Evolutionary conservation across 2,113 vertebrate genomes (phyloP).

Genomic region (Triplophysa dalaica): DNA sequence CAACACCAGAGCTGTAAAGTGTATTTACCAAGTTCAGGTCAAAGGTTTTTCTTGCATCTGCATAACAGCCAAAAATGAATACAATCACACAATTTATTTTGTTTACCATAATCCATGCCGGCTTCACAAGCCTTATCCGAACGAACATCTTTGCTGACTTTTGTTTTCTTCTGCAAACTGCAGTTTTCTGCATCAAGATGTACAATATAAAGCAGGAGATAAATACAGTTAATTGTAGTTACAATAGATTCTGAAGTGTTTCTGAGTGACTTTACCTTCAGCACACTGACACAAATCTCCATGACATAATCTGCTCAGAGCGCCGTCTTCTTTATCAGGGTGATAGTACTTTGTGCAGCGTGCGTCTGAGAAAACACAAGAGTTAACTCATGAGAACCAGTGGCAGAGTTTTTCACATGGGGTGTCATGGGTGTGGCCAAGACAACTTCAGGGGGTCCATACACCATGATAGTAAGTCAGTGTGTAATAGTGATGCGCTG

Average conservation of each 20-base stretch:
- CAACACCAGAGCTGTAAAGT: not conserved
- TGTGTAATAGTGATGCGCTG: too few species aligned
- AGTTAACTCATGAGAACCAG: not conserved
- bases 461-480: too few species aligned
- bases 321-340: constrained; percentile 64
- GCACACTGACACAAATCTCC: constrained; percentile 69
- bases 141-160: constrained; percentile 24
- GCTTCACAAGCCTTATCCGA: constrained; percentile 70
- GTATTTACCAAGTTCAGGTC: too few species aligned
- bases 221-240: too few species aligned
- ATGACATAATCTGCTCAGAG: constrained; percentile 65
- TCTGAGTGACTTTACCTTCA: constrained; percentile 65
- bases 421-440: too few species aligned
- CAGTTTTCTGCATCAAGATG: constrained; percentile 85
- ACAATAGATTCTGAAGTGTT: too few species aligned
- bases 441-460: too few species aligned
- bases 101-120: constrained; percentile 64
- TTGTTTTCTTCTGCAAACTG: constrained; percentile 66
- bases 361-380: constrained; percentile 55
- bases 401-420: too few species aligned
- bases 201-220: too few species aligned
- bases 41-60: too few species aligned
- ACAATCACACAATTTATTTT: too few species aligned
- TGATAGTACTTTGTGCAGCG: constrained; percentile 75
- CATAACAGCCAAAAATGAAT: too few species aligned